Base-by-base conservation (phyloP, 2,888 invertebrate genomes). In the Nematopogon swammerdamellus region DNA sequence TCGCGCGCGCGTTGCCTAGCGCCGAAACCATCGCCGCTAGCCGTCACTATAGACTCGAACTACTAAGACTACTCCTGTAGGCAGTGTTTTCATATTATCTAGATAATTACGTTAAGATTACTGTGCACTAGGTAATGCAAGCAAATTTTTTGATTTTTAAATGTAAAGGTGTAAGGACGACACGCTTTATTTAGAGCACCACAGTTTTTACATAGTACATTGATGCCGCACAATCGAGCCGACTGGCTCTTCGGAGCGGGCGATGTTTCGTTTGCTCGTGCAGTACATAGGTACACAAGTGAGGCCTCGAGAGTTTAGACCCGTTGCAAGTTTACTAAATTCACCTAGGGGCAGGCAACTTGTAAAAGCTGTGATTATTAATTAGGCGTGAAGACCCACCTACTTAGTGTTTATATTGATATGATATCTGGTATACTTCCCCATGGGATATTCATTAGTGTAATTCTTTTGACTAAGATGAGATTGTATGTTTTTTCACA, bases 11-110 rank as follows among this genome's bases (percentile, higher is more conserved):
- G 36, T 36, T 14, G 36, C 36, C 8, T 36, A 36, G 14, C 36
- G 3, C 8, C n/a, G 36, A 14, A 36, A 8, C 36, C 36, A 14
- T 3, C 36, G 36, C 14, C 4, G 25, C 60, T 68, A 67, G 66
- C 63, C 65, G n/a, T n/a, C n/a, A 69, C 67, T 16, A 19, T 45
- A 45, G 45, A 45, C 14, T 19, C 19, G 10, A 18, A 19, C 19
- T 16, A 18, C 18, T 5, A 16, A 18, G 17, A 19, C 18, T 45
- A 18, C 16, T 45, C 8, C 18, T 20, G 19, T 19, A 19, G 19
- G 19, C 16, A 45, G 19, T 45, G 45, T 45, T 44, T 14, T 36
- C 14, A 14, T 14, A 36, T 36, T 36, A 25, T 36, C 10, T 25
- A 25, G 25, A 25, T n/a, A n/a, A n/a, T n/a, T n/a, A 25, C 4